These are phyloP conservation scores for Phrynocephalus vlangalii DNA, from an alignment of 2,797 vertebrate species.

Conservation along the genomic window DNA sequence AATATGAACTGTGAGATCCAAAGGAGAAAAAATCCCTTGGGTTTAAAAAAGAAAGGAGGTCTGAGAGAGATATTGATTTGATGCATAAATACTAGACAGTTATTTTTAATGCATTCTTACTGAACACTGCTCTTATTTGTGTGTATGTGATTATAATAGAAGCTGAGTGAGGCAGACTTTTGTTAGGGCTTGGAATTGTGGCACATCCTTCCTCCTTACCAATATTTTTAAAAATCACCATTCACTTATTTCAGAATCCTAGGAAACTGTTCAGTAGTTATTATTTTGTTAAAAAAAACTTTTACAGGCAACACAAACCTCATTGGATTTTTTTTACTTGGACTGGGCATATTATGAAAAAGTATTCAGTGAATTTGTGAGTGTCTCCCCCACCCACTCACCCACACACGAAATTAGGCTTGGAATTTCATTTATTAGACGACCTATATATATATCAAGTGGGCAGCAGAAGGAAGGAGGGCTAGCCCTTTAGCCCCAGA, in stretches of 20 bases:
- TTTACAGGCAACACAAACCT: neutral
- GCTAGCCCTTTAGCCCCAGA: neutral
- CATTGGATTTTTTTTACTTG: neutral
- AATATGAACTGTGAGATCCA: constrained; percentile 30
- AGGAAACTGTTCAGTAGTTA: neutral
- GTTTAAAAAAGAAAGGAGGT: constrained; percentile 36
- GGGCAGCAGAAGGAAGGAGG: neutral
- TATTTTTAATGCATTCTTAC: neutral
- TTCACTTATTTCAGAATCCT: too few relatives aligned
- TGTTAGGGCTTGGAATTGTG: neutral
- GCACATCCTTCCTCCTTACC: neutral
- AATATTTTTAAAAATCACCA: neutral
- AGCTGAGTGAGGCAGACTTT: neutral
- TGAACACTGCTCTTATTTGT: neutral
- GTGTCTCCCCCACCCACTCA: neutral
- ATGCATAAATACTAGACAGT: constrained; percentile 17
- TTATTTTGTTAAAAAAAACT: too few relatives aligned
- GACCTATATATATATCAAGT: neutral
- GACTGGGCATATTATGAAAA: neutral
- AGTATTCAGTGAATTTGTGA: neutral
- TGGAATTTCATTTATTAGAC: neutral
- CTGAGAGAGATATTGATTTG: constrained; percentile 16
- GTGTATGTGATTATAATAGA: neutral
- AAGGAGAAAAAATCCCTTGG: constrained; percentile 21
- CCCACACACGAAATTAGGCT: neutral